phyloP scores from a whole-genome alignment of 2,888 invertebrate species.

The Troides aeacus region DNA sequence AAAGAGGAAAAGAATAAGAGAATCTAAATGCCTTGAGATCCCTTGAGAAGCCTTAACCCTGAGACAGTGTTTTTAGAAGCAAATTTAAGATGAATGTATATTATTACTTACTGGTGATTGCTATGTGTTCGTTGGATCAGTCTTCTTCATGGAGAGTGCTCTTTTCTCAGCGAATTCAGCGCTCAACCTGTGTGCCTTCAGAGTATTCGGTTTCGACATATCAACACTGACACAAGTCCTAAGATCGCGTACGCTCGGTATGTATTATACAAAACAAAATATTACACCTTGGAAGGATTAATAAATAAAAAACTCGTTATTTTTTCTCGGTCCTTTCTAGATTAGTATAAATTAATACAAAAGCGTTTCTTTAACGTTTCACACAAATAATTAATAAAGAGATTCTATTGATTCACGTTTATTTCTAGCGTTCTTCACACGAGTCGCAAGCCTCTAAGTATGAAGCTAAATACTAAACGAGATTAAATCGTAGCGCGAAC shows the following conservation, averaged over 20 bases:
- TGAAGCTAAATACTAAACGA: conserved; percentile 31
- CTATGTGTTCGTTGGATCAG: conserved; percentile 71
- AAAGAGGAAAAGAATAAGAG: not conserved
- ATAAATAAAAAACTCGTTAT: conserved; percentile 47
- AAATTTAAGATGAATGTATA: not conserved
- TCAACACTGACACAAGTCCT: conserved; percentile 48
- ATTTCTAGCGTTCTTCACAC: conserved; percentile 39
- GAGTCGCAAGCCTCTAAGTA: conserved; percentile 30
- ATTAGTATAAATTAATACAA: conserved; percentile 40
- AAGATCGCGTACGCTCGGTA: conserved; percentile 21
- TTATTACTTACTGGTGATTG: conserved; percentile 71
- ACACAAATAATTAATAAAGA: conserved; percentile 34
- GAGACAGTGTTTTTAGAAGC: not conserved
- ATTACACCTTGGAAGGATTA: conserved; percentile 45
- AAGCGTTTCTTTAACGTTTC: too few species aligned
- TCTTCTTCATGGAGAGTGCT: conserved; percentile 64
- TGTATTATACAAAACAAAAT: conserved; percentile 44
- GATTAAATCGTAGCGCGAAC: conserved; percentile 29
- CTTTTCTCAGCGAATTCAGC: conserved; percentile 75
- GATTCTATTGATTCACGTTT: conserved; percentile 71
- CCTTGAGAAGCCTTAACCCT: not conserved
- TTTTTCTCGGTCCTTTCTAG: conserved; percentile 35
- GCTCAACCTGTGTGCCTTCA: conserved; percentile 75
- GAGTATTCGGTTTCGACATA: conserved; percentile 74
- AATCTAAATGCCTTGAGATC: not conserved